Conservation (phyloP, 2,113 vertebrate genomes). For the Pteronura brasiliensis region DNA sequence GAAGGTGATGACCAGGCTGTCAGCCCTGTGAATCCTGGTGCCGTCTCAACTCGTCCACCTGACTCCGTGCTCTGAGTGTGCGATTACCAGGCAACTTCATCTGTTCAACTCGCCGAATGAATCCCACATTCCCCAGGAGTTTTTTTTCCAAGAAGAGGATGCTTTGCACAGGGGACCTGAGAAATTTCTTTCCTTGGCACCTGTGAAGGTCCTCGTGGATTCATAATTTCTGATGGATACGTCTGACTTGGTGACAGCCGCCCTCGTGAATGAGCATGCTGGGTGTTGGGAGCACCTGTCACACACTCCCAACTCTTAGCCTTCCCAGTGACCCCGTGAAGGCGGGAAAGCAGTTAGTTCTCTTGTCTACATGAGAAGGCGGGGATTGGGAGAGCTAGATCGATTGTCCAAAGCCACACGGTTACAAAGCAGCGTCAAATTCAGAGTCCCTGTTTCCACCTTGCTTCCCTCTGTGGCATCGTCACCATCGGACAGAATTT, state of each 20-base stretch:
- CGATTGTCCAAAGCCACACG: no score
- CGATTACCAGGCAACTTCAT: not conserved
- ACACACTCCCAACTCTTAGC: fast-evolving
- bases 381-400: not conserved
- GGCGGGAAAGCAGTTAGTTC: fast-evolving
- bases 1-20: not conserved
- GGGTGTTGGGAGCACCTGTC: not conserved
- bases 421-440: no score
- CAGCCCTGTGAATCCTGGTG: not conserved
- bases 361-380: not conserved
- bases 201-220: not conserved
- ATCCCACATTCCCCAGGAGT: not conserved
- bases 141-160: not conserved
- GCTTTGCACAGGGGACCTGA: not conserved
- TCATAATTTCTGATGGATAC: not conserved
- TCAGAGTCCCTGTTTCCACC: no score
- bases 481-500: no score
- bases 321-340: not conserved
- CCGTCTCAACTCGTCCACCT: not conserved
- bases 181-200: not conserved
- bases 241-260: no score
- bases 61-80: not conserved
- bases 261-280: fast-evolving
- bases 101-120: not conserved
- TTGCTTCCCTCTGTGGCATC: no score